These are phyloP conservation scores for Aphyosemion australe DNA, from an alignment of 2,113 vertebrate genomes.

Conservation along the genomic window DNA sequence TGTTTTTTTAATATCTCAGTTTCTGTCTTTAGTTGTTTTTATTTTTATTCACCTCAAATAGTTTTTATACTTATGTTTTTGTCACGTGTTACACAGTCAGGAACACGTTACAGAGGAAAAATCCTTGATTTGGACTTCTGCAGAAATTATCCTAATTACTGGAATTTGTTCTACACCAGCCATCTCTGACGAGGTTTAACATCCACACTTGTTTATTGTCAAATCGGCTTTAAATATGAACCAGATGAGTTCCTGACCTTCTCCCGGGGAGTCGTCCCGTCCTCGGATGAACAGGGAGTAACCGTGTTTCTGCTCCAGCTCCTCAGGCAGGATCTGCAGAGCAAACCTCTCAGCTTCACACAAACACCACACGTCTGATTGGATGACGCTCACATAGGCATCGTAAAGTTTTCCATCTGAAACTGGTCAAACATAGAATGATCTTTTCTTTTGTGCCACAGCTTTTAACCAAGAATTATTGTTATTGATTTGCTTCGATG, in stretches of 20 bases:
- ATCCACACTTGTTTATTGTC: neutral
- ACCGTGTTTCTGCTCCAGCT: slow-evolving; percentile 85
- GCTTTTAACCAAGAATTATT: no score
- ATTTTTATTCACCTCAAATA: no score
- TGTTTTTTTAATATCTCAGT: no score
- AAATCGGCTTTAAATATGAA: neutral
- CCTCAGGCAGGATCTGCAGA: slow-evolving; percentile 77
- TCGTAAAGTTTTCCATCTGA: slow-evolving; percentile 74
- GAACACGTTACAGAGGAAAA: no score
- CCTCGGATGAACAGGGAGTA: slow-evolving; percentile 88
- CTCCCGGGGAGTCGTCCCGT: slow-evolving; percentile 86
- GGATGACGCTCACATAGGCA: slow-evolving; percentile 73
- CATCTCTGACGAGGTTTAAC: neutral
- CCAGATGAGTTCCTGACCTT: slow-evolving; percentile 77
- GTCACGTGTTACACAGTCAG: no score
- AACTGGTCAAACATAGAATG: slow-evolving; percentile 17
- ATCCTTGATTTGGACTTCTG: no score
- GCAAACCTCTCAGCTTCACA: slow-evolving; percentile 61
- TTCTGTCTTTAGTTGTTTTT: no score
- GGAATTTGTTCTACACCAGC: no score
- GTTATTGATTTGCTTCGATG: no score
- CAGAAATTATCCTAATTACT: neutral
- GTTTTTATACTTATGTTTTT: no score
- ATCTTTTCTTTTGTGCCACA: no score
- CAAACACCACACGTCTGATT: neutral